Conservation (phyloP, 2,888 invertebrate species). For the Melanchra persicariae region DNA sequence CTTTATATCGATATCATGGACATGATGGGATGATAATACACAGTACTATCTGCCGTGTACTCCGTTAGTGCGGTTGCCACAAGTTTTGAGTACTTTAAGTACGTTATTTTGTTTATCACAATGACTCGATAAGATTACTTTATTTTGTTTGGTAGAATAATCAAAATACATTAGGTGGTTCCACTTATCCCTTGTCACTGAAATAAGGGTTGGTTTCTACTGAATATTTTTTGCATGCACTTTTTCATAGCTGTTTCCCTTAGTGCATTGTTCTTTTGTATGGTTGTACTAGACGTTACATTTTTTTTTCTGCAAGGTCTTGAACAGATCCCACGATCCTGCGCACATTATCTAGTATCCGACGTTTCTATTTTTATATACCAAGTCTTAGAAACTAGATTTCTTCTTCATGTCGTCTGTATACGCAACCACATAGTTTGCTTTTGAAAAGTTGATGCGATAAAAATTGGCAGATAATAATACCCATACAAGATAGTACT, state of each 20-base stretch:
- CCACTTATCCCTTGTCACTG: neutral
- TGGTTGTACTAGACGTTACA: neutral
- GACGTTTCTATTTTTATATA: constrained; percentile 51
- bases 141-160: constrained; percentile 27
- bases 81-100: constrained; percentile 40
- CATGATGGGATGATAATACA: constrained; percentile 21
- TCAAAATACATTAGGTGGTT: constrained; percentile 2
- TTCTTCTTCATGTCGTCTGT: constrained; percentile 5
- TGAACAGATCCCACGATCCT: constrained; percentile 9
- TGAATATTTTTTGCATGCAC: neutral
- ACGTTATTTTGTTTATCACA: constrained; percentile 30
- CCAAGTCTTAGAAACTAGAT: constrained; percentile 36
- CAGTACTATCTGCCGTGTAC: constrained; percentile 22
- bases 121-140: constrained; percentile 47
- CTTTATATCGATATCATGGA: constrained; percentile 3
- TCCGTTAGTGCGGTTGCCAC: constrained; percentile 14
- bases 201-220: neutral
- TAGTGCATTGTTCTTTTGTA: neutral
- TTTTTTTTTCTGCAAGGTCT: neutral
- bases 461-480: constrained; percentile 3
- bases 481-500: neutral
- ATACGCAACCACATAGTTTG: neutral
- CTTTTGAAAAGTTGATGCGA: constrained; percentile 5
- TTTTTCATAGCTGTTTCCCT: neutral
- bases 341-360: constrained; percentile 7